These are phyloP conservation scores for Caenorhabditis imperialis DNA, from an alignment of 2,888 invertebrate species.

Conservation along the genomic window DNA sequence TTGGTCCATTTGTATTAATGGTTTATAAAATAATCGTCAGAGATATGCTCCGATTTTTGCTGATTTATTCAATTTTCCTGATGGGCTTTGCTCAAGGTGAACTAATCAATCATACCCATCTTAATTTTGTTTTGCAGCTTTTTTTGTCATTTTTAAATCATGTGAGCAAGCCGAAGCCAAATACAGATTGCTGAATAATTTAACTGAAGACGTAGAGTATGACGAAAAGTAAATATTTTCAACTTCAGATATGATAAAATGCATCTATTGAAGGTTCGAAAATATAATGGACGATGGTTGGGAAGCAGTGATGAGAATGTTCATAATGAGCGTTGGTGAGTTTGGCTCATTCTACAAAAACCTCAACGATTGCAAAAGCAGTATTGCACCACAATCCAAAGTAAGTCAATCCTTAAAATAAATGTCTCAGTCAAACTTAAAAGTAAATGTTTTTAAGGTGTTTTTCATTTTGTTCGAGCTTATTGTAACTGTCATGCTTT, in stretches of 20 bases:
- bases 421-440: not conserved
- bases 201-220: slow-evolving; percentile 53
- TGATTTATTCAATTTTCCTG: slow-evolving; percentile 95
- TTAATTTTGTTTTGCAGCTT: slow-evolving; percentile 78
- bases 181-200: slow-evolving; percentile 29
- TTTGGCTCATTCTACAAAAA: slow-evolving; percentile 95
- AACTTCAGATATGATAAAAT: slow-evolving; percentile 52
- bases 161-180: slow-evolving; percentile 78
- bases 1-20: slow-evolving; percentile 99
- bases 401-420: no score
- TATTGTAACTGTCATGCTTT: slow-evolving; percentile 92
- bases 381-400: slow-evolving; percentile 65
- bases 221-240: slow-evolving; percentile 41
- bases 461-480: slow-evolving; percentile 96
- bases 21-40: slow-evolving; percentile 98
- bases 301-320: slow-evolving; percentile 93
- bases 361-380: slow-evolving; percentile 83
- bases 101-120: not conserved
- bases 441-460: slow-evolving; percentile 73
- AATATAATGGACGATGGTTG: slow-evolving; percentile 65
- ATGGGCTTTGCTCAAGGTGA: slow-evolving; percentile 93
- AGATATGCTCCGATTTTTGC: slow-evolving; percentile 92
- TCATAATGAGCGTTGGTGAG: slow-evolving; percentile 96
- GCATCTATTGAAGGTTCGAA: no score
- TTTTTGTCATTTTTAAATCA: slow-evolving; percentile 91